Base-by-base conservation (phyloP, 2,113 vertebrate species). In the Sphyrna mokarran region DNA sequence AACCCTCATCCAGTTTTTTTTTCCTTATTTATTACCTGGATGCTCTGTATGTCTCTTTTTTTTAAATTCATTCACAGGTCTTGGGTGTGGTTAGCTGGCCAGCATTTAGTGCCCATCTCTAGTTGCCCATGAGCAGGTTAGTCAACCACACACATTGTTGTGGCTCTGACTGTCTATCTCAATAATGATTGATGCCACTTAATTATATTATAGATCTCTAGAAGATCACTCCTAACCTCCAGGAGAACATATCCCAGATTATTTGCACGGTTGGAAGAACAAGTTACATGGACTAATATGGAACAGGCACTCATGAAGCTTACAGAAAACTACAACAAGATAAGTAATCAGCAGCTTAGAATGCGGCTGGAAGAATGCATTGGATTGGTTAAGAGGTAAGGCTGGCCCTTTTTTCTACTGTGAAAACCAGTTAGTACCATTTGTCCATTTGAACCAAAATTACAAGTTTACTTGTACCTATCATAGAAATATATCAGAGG, bases 261-360 rank as follows among this genome's bases (percentile, higher is more conserved):
- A n/a, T n/a, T n/a, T n/a, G n/a, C n/a, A n/a, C n/a, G n/a, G n/a
- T n/a, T n/a, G n/a, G n/a, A n/a, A n/a, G n/a, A n/a, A n/a, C n/a
- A n/a, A 99, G 99, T 98, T 95, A 99, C 98, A 85, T 99, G 99
- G 99, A 98, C 97, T 69, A 97, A 98, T 0, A 97, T 99, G 86
- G 99, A 99, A 94, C 98, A 99, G 95, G 98, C 98, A 23, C 96
- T 99, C 0, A 4, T 98, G 85, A 99, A 97, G 96, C 97, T 99
- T 69, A 97, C 97, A 0, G 99, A 99, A 26, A 98, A 97, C 96
- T 96, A 99, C 80, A 96, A 97, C 96, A 97, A 96, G 89, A 97
- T 99, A 58, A 96, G 97, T 95, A 98, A 97, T 96, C 97, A 97
- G 95, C 96, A 97, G 0, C 97, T 99, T 96, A 98, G 97, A 95